phyloP scores from a whole-genome alignment of 2,888 invertebrate genomes.

The Nomada lathburiana region DNA sequence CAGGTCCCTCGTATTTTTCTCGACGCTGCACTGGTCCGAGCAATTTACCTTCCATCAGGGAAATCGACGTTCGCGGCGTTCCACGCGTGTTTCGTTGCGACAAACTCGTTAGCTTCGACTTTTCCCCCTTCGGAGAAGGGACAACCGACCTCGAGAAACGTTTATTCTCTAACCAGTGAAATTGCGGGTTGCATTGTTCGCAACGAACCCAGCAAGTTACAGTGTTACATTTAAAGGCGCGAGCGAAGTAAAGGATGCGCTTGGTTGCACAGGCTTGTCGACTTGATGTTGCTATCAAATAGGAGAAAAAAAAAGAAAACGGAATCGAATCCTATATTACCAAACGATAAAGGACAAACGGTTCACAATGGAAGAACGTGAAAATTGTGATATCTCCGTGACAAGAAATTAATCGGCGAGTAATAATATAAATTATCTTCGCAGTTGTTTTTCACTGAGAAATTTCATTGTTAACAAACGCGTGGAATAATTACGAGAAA shows the following conservation, averaged over 20 bases:
- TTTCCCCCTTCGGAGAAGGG: background rate
- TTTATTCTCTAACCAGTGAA: no score
- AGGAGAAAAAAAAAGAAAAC: no score
- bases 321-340: background rate
- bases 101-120: conserved; percentile 1
- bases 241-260: background rate
- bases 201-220: conserved; percentile 12
- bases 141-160: background rate
- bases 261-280: background rate
- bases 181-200: background rate
- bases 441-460: no score
- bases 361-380: background rate
- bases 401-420: background rate
- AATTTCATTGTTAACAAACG: no score
- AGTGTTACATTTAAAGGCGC: background rate
- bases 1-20: conserved; percentile 15
- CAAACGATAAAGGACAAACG: background rate
- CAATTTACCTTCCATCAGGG: conserved; percentile 32
- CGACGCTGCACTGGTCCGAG: background rate
- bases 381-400: background rate
- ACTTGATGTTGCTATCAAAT: no score
- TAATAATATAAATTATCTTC: no score
- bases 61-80: conserved; percentile 34
- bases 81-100: conserved; percentile 25
- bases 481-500: background rate